Conservation (phyloP, 1,140 invertebrate genomes). For the Aphelenchoides besseyi region DNA sequence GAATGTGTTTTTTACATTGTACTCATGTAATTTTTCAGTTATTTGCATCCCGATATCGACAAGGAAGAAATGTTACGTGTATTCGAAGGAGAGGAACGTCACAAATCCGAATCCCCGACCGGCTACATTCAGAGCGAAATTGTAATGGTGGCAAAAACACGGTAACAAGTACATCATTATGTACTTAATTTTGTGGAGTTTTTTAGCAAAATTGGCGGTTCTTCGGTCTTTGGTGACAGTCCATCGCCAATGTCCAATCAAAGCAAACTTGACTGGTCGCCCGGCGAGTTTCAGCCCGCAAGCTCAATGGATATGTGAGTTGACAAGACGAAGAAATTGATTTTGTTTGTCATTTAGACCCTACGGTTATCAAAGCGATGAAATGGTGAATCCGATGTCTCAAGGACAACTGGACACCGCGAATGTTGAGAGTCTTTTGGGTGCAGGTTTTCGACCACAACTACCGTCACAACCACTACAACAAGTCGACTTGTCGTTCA, state of each 20-base stretch:
- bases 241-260: constrained; percentile 58
- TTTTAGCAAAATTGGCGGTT: constrained; percentile 14
- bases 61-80: constrained; percentile 60
- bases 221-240: constrained; percentile 53
- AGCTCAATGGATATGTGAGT: constrained; percentile 60
- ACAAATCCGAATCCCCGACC: constrained; percentile 52
- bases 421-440: constrained; percentile 59
- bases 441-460: constrained; percentile 54
- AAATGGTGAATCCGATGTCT: constrained; percentile 47
- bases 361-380: constrained; percentile 43
- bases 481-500: constrained; percentile 59
- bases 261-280: constrained; percentile 60
- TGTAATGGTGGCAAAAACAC: constrained; percentile 62
- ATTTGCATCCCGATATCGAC: constrained; percentile 59
- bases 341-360: constrained; percentile 11
- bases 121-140: constrained; percentile 62
- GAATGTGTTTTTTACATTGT: constrained; percentile 19
- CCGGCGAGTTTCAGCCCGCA: constrained; percentile 49
- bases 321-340: neutral
- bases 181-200: neutral
- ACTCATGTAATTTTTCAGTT: constrained; percentile 33
- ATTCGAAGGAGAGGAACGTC: constrained; percentile 57
- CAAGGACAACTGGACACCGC: constrained; percentile 45
- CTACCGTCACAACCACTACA: constrained; percentile 56
- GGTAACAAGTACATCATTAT: constrained; percentile 30